phyloP scores from a whole-genome alignment of 1,140 invertebrate species.

The Magallana ariakensis region DNA sequence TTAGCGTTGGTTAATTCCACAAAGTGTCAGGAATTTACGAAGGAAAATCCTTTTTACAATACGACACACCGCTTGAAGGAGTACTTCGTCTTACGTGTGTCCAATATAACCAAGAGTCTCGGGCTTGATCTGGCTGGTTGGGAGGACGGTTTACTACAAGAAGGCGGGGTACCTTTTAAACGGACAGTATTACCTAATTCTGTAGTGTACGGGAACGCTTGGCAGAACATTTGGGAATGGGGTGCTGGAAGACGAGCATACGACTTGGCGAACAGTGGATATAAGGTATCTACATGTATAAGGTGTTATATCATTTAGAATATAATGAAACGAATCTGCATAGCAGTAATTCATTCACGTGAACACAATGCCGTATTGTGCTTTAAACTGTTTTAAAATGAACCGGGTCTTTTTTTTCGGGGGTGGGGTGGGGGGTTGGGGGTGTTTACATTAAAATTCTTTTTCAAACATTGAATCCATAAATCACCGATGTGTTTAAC shows the following conservation, averaged over 20 bases:
- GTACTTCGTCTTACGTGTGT: conserved; percentile 61
- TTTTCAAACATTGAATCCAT: no score
- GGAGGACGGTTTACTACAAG: conserved; percentile 74
- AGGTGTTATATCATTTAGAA: no score
- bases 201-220: conserved; percentile 69
- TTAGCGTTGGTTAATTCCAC: conserved; percentile 70
- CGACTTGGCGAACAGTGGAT: conserved; percentile 72
- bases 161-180: conserved; percentile 61
- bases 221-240: conserved; percentile 76
- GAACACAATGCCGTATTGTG: no score
- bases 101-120: conserved; percentile 55
- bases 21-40: conserved; percentile 57
- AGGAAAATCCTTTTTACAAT: background rate
- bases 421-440: no score
- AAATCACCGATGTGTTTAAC: no score
- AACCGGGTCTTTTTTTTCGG: no score
- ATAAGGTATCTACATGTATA: conserved; percentile 68
- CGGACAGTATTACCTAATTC: conserved; percentile 42
- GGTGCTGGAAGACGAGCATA: conserved; percentile 67
- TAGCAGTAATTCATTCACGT: no score
- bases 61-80: conserved; percentile 57
- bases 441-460: no score
- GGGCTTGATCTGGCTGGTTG: conserved; percentile 69
- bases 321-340: no score
- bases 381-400: no score